Evolutionary conservation across 2,888 invertebrate genomes (phyloP), one percentile per base, ranked within the genome.

Genomic region (Globia sparganii): DNA sequence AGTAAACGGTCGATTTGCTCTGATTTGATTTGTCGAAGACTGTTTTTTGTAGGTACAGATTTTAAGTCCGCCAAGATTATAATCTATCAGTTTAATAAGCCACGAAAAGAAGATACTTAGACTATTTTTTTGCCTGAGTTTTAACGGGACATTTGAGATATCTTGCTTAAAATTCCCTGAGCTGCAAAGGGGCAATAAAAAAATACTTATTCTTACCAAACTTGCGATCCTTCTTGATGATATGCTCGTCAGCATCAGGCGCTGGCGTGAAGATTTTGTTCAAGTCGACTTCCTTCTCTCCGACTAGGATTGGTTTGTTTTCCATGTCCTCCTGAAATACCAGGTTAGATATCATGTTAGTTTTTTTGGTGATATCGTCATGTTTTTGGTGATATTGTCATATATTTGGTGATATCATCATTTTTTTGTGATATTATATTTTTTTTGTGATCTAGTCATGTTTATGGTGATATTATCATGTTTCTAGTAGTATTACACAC

Each of bases 191-290:
- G 8, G 6, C 0, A 11, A 3, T 5, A 21, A 66, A 28, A 74
- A 18, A 49, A 43, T 13, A 1, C 4, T 18, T 18, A 61, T 53
- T 34, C 92, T 91, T 77, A 96, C 96, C 96, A 88, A 96, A 96
- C 97, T 97, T 97, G 97, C 97, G 97, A 93, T 97, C 97, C 93
- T 97, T 98, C 92, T 97, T 97, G 72, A 98, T 98, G 88, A 98
- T 95, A 91, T 98, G 97, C 94, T 98, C 98, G 82, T 97, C 97
- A 87, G 97, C 97, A 95, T 99, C 98, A 84, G 98, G 97, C n/a
- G 99, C 98, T 73, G 99, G 99, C 5, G 98, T 98, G 94, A 99
- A 98, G 91, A 99, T 97, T 95, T 99, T 98, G 95, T 98, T 98
- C 92, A 99, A 97, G 94, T 98, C 98, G 91, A 99, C 97, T 87